Evolutionary conservation across 2,888 invertebrate genomes (phyloP).

Genomic region (Spatulosminthurus flaviceps): DNA sequence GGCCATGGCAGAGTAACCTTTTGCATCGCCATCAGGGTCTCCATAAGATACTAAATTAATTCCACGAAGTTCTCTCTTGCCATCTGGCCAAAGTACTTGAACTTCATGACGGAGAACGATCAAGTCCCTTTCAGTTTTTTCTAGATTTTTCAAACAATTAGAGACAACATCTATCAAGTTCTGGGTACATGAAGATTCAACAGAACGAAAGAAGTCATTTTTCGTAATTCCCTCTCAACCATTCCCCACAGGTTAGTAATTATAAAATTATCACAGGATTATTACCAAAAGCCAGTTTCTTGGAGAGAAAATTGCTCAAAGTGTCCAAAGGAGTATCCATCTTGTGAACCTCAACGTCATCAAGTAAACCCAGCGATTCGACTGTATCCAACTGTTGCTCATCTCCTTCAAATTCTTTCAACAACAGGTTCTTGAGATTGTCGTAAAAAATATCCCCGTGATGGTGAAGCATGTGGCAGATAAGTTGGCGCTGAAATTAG

Average conservation of each 20-base stretch:
- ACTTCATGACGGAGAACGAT: constrained; percentile 94
- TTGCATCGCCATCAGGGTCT: constrained; percentile 72
- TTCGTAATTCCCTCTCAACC: too few relatives aligned
- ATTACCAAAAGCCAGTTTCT: constrained; percentile 79
- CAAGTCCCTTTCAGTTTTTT: constrained; percentile 86
- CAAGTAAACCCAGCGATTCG: constrained; percentile 87
- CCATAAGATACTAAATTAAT: constrained; percentile 93
- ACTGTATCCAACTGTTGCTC: constrained; percentile 72
- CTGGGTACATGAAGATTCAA: too few relatives aligned
- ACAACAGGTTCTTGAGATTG: constrained; percentile 84
- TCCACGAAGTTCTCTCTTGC: constrained; percentile 80
- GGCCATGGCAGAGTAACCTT: constrained; percentile 97
- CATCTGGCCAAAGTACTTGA: constrained; percentile 90
- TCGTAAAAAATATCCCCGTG: constrained; percentile 91
- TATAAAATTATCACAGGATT: too few relatives aligned
- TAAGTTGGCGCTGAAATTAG: constrained; percentile 77
- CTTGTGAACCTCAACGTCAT: constrained; percentile 84
- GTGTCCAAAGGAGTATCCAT: constrained; percentile 90
- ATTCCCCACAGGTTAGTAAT: too few relatives aligned
- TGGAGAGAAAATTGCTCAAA: constrained; percentile 86
- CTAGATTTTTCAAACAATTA: too few relatives aligned
- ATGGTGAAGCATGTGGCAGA: constrained; percentile 85
- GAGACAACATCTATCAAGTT: too few relatives aligned
- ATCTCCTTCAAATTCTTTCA: constrained; percentile 77
- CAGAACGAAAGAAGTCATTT: too few relatives aligned